Evolutionary conservation across 1,140 invertebrate species (phyloP), one percentile per base, ranked within the genome.

Genomic region (Pseudachorutes palmiensis): DNA sequence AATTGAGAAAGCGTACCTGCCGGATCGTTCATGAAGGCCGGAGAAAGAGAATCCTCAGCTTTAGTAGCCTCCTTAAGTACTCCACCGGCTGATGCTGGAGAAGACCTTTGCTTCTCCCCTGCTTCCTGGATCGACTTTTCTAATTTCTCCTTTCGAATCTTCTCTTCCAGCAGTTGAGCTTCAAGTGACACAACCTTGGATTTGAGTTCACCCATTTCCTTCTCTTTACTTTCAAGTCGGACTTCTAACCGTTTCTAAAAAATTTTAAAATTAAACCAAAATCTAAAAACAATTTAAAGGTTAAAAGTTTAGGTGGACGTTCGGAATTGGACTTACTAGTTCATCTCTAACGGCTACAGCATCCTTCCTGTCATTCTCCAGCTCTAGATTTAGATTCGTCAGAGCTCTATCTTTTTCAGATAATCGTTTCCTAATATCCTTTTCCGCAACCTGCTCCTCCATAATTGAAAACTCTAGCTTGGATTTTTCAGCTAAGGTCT

Each of bases 141-240:
- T 2, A 74, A 30, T 49, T 67, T 70, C 19, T 67, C 63, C 29
- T 61, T 69, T 19, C 45, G 32, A 30, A 48, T 70, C 14, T 22
- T 41, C 32, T 70, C 71, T 29, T 71, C 72, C 0, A 55, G 32
- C 1, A 70, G 31, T 65, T 74, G 70, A 66, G 70, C 72, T 59
- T 71, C 62, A 19, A 74, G 61, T 19, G 65, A 65, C 22, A 67
- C 64, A 62, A 74, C 48, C 66, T 74, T 71, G 22, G 66, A 57
- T 65, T 74, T 74, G 1, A 71, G 36, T 28, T 70, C 63, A 26
- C 41, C 49, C 28, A 71, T 66, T 59, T 74, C 72, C 59, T 64
- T 65, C 14, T 71, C 61, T 33, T 63, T 68, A 29, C 36, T 31
- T 48, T 48, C 61, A 12, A 41, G 14, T 22, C 28, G 51, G 5